Percentiles rank a stretch among this genome's conserved stretches.
Evolutionary conservation across 2,113 vertebrate species (phyloP).

Genomic region (Aegypius monachus): DNA sequence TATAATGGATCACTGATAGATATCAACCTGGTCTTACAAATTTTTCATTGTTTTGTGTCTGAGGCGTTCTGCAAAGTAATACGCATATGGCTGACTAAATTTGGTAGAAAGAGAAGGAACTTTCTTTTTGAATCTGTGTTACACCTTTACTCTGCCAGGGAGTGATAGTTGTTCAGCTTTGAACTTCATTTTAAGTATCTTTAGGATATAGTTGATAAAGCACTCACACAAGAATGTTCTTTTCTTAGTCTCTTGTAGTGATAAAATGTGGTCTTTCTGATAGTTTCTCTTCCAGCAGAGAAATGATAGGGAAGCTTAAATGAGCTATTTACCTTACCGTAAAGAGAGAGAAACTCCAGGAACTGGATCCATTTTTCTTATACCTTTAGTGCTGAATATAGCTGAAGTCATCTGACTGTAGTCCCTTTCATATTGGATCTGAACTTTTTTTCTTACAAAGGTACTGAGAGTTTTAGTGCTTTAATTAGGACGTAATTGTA

Average conservation of each 20-base stretch:
- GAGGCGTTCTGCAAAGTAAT: background rate
- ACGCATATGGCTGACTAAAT: background rate
- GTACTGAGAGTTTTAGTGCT: constrained; percentile 7
- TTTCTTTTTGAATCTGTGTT: background rate
- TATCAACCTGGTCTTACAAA: background rate
- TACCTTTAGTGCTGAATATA: background rate
- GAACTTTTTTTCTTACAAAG: background rate
- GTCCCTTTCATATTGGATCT: background rate
- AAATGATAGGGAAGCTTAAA: background rate
- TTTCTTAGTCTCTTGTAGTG: background rate
- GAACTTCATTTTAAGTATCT: background rate
- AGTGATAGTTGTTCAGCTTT: background rate
- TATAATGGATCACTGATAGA: background rate
- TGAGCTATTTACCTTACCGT: background rate
- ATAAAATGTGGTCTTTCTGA: background rate
- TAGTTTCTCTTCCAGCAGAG: background rate
- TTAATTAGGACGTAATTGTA: background rate
- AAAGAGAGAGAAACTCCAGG: background rate
- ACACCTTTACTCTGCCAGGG: background rate
- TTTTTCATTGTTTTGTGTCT: background rate
- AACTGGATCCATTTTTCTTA: background rate
- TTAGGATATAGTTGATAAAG: background rate
- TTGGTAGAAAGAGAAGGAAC: background rate
- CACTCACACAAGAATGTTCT: background rate
- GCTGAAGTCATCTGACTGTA: background rate